Percentiles rank a stretch among this genome's conserved stretches.
Conservation (phyloP, 2,888 invertebrate genomes). For the Caenorhabditis becei region DNA sequence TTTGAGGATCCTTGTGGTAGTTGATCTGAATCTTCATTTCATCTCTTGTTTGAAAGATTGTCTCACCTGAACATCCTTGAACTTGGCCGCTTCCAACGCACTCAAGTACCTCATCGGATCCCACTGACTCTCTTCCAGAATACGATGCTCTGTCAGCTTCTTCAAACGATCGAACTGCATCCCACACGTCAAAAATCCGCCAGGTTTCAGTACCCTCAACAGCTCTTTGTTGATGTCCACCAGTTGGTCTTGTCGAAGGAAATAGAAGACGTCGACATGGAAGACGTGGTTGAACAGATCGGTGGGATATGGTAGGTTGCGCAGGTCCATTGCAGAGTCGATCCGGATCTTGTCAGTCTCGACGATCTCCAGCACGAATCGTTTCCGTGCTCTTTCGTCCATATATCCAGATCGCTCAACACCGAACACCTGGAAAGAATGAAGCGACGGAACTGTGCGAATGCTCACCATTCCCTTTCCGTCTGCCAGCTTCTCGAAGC, state of each 20-base stretch:
- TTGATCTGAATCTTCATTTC: slow-evolving; percentile 33
- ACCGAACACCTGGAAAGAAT: slow-evolving; percentile 70
- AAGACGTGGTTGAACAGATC: slow-evolving; percentile 76
- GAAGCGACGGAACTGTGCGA: too few relatives aligned
- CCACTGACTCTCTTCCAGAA: slow-evolving; percentile 70
- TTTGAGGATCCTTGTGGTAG: slow-evolving; percentile 53
- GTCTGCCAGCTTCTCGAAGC: slow-evolving; percentile 59
- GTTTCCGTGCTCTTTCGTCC: slow-evolving; percentile 67
- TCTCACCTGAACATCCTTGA: slow-evolving; percentile 70
- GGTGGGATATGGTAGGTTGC: slow-evolving; percentile 77
- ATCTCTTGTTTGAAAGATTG: not conserved
- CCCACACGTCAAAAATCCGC: slow-evolving; percentile 70
- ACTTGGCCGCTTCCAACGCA: slow-evolving; percentile 71
- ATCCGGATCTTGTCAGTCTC: slow-evolving; percentile 70
- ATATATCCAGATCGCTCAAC: slow-evolving; percentile 78
- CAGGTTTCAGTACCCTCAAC: slow-evolving; percentile 74
- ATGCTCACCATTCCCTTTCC: slow-evolving; percentile 65
- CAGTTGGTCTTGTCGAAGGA: slow-evolving; percentile 69
- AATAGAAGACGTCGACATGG: slow-evolving; percentile 80
- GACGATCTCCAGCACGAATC: slow-evolving; percentile 72
- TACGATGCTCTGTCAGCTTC: slow-evolving; percentile 64
- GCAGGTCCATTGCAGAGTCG: slow-evolving; percentile 68
- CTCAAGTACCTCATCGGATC: slow-evolving; percentile 74
- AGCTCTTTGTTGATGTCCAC: slow-evolving; percentile 73
- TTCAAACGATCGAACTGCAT: slow-evolving; percentile 73